Evolutionary conservation across 2,888 invertebrate species (phyloP).

Genomic region (Nasonovia ribisnigri): DNA sequence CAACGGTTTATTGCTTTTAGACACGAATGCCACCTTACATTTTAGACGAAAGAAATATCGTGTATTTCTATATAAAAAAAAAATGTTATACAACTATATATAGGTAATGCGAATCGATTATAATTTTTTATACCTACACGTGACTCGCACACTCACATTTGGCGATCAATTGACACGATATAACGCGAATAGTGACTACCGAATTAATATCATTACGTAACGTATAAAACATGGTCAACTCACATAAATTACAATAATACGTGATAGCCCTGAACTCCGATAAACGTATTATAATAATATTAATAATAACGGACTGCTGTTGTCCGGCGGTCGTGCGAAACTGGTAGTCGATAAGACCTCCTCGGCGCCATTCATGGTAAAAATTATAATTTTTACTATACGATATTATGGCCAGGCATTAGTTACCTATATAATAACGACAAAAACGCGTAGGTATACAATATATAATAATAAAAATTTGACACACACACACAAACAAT

Average conservation of each 20-base stretch:
- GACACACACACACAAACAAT: not conserved
- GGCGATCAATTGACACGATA: not conserved
- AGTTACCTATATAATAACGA: not conserved
- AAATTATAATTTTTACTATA: conserved; percentile 1
- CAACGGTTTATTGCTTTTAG: not conserved
- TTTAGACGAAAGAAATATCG: not conserved
- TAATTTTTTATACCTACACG: not conserved
- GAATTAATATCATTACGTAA: conserved; percentile 4
- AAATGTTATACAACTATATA: not conserved
- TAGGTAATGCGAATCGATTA: not conserved
- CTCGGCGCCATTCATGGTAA: conserved; percentile 23
- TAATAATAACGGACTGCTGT: conserved; percentile 35
- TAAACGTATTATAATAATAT: not conserved
- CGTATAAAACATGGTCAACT: not conserved
- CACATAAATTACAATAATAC: conserved; percentile 18
- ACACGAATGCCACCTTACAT: not conserved
- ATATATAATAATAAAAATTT: not conserved
- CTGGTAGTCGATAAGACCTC: conserved; percentile 43
- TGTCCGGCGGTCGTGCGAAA: conserved; percentile 33
- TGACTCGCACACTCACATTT: not conserved
- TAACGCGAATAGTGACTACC: not conserved
- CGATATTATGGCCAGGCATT: not conserved
- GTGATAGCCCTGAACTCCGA: not conserved
- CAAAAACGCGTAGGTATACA: not conserved
- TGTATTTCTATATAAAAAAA: not conserved